Evolutionary conservation across 1,140 invertebrate genomes (phyloP).

Genomic region (Acromyrmex charruanus): DNA sequence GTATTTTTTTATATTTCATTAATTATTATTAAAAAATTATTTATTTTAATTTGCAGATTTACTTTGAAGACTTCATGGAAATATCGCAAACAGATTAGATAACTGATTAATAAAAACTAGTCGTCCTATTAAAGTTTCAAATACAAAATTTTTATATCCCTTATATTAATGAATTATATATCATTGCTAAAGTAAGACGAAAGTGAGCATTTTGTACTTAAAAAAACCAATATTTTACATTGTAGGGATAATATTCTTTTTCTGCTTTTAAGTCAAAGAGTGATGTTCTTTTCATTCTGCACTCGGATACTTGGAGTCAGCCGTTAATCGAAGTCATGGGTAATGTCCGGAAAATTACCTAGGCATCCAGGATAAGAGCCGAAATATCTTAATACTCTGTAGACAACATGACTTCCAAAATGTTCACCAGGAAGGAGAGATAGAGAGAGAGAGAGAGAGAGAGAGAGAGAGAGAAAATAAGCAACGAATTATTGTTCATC

Average conservation of each 20-base stretch:
- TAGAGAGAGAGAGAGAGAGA: no score
- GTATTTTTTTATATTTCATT: background rate
- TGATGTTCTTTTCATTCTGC: conserved; percentile 8
- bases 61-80: background rate
- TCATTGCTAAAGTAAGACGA: background rate
- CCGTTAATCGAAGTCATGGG: conserved; percentile 46
- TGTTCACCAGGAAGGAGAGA: background rate
- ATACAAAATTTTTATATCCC: background rate
- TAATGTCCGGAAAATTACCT: conserved; percentile 55
- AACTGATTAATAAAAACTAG: background rate
- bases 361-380: conserved; percentile 26
- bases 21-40: background rate
- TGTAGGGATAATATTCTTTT: background rate
- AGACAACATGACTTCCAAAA: background rate
- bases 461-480: no score
- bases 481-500: background rate
- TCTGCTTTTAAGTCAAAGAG: background rate
- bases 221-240: background rate
- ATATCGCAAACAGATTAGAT: background rate
- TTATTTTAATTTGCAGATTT: background rate
- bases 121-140: background rate
- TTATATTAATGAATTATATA: background rate
- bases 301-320: background rate
- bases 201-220: background rate
- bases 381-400: conserved; percentile 28